A percentile compares a stretch with the other conserved stretches of the same genome.
These are phyloP conservation scores for Alauda arvensis DNA, from an alignment of 2,797 vertebrate genomes.

Conservation along the genomic window DNA sequence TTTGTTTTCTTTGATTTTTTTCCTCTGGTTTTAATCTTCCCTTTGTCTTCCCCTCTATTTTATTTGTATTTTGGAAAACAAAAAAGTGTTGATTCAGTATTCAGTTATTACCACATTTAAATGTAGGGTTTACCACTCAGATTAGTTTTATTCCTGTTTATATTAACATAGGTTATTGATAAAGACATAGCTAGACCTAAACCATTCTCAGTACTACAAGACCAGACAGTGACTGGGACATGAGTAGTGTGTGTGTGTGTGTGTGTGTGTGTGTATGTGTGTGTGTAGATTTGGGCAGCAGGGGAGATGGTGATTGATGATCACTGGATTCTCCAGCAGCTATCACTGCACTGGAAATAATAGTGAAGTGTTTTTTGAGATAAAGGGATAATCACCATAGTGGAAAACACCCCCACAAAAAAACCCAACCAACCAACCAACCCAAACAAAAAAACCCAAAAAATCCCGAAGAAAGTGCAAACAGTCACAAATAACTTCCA, in stretches of 20 bases:
- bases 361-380: not conserved
- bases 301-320: conserved; percentile 11
- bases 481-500: not conserved
- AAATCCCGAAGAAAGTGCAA: not conserved
- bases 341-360: not conserved
- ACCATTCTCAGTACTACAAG: not conserved
- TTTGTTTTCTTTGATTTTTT: not conserved
- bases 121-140: not conserved
- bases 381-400: conserved; percentile 4
- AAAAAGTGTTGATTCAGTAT: not conserved
- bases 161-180: not conserved
- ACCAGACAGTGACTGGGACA: not conserved
- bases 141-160: not conserved
- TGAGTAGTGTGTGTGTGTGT: not conserved
- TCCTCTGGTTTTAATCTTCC: not conserved
- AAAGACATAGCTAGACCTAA: not conserved
- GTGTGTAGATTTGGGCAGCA: not conserved
- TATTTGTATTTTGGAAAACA: not conserved
- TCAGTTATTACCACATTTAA: not conserved
- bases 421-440: no score
- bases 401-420: no score
- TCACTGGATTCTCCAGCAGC: not conserved
- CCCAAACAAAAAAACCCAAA: no score
- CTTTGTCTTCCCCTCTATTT: not conserved
- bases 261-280: not conserved